Conservation (phyloP, 2,888 invertebrate genomes). For the Alloscopus bannaensis region DNA sequence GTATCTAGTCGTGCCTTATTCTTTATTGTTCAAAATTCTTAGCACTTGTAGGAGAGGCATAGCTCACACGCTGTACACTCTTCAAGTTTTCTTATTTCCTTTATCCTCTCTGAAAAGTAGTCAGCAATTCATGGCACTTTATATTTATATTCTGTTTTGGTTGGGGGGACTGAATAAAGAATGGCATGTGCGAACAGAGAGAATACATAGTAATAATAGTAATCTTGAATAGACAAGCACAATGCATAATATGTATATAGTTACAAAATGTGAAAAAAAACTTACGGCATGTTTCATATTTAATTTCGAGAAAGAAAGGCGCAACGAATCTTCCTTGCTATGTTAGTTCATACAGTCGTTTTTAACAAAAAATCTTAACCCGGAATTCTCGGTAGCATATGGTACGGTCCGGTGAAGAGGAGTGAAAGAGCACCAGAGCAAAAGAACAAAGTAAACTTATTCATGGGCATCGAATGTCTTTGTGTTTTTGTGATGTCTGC, state of each 20-base stretch:
- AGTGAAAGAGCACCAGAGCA: constrained; percentile 26
- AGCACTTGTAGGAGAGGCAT: constrained; percentile 30
- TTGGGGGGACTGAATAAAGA: too few species aligned
- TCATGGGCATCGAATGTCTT: constrained; percentile 32
- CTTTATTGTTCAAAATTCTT: constrained; percentile 25
- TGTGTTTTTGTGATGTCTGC: constrained; percentile 23
- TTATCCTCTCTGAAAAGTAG: constrained; percentile 18
- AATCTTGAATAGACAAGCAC: too few species aligned
- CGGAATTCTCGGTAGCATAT: constrained; percentile 13
- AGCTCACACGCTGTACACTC: constrained; percentile 1
- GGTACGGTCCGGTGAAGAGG: constrained; percentile 28
- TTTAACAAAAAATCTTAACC: constrained; percentile 29
- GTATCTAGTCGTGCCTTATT: too few species aligned
- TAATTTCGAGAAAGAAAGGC: constrained; percentile 53
- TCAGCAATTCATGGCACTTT: constrained; percentile 56
- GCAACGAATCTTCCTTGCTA: constrained; percentile 32
- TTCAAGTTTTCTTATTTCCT: too few species aligned
- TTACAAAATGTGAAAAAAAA: constrained; percentile 31
- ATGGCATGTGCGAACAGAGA: too few species aligned
- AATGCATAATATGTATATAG: too few species aligned
- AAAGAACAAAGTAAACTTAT: constrained; percentile 31
- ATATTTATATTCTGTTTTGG: constrained; percentile 49
- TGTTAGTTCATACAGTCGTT: constrained; percentile 41
- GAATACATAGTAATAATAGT: too few species aligned
- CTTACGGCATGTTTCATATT: constrained; percentile 47